Evolutionary conservation across 1,140 invertebrate genomes (phyloP).

Genomic region (Anadara kagoshimensis): DNA sequence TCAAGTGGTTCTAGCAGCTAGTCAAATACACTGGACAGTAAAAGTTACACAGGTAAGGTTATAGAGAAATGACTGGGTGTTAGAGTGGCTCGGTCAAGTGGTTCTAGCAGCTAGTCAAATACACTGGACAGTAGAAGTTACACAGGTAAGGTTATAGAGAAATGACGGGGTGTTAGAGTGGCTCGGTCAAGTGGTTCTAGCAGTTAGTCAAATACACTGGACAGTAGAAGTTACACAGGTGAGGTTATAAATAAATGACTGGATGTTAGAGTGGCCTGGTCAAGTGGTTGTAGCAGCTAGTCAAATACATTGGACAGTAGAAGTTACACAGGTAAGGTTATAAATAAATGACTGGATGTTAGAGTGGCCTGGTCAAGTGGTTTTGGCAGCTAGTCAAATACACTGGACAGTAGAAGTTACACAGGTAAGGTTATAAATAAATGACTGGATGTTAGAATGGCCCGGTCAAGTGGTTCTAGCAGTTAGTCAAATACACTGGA

Average conservation of each 20-base stretch:
- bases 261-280: slow-evolving; percentile 74
- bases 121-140: slow-evolving; percentile 15
- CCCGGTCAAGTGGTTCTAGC: slow-evolving; percentile 74
- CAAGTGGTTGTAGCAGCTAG: slow-evolving; percentile 73
- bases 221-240: slow-evolving; percentile 72
- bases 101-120: no score
- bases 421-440: slow-evolving; percentile 56
- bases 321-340: slow-evolving; percentile 68
- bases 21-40: slow-evolving; percentile 73
- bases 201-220: slow-evolving; percentile 73
- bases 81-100: no score
- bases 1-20: slow-evolving; percentile 73
- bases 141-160: no score
- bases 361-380: slow-evolving; percentile 74
- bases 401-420: slow-evolving; percentile 74
- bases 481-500: slow-evolving; percentile 73
- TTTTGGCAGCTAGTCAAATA: slow-evolving; percentile 71
- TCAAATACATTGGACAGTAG: slow-evolving; percentile 73
- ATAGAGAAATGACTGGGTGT: no score
- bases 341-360: slow-evolving; percentile 72
- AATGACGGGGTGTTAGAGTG: slow-evolving; percentile 73
- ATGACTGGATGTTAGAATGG: slow-evolving; percentile 73
- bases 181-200: slow-evolving; percentile 74
- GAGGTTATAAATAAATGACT: slow-evolving; percentile 57
- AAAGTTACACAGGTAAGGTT: slow-evolving; percentile 72